Percentiles rank a stretch among this genome's conserved stretches.
These are phyloP conservation scores for Seladonia tumulorum DNA, from an alignment of 2,888 invertebrate species.

Conservation along the genomic window DNA sequence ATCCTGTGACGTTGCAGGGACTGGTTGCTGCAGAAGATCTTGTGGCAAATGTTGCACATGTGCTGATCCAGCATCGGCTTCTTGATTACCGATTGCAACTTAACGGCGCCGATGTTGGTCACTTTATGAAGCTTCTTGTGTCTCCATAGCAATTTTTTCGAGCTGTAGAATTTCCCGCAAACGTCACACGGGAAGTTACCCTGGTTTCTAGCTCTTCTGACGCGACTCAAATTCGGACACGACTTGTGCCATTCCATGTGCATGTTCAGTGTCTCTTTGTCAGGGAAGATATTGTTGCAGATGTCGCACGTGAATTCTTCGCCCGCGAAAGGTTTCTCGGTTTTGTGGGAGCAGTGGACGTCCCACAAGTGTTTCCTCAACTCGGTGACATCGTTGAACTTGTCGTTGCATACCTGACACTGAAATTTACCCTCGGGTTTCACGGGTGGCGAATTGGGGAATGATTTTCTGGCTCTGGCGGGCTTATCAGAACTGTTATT, in stretches of 20 bases:
- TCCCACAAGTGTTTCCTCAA: conserved; percentile 87
- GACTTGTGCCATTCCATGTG: conserved; percentile 85
- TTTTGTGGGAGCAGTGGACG: conserved; percentile 85
- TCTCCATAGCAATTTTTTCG: conserved; percentile 86
- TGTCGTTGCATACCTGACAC: conserved; percentile 87
- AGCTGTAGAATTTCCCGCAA: conserved; percentile 88
- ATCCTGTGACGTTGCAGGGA: conserved; percentile 75
- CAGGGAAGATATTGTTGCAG: conserved; percentile 85
- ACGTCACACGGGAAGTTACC: conserved; percentile 86
- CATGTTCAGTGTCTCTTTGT: conserved; percentile 82
- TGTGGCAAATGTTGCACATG: conserved; percentile 83
- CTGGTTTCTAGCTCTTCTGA: conserved; percentile 39
- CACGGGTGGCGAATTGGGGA: conserved; percentile 71
- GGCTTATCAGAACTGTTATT: conserved; percentile 64
- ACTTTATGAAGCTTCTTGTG: conserved; percentile 86
- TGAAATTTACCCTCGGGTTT: conserved; percentile 80
- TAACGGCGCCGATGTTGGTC: conserved; percentile 53
- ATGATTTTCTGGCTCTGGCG: conserved; percentile 79
- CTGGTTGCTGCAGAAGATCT: conserved; percentile 82
- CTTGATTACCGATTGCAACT: conserved; percentile 67
- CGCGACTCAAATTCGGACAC: conserved; percentile 78
- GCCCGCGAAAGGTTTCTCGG: conserved; percentile 75
- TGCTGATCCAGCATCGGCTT: conserved; percentile 49
- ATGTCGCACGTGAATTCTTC: conserved; percentile 83
- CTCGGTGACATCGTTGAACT: conserved; percentile 86